Conservation (phyloP, 2,797 vertebrate genomes). For the Phataginus tricuspis region DNA sequence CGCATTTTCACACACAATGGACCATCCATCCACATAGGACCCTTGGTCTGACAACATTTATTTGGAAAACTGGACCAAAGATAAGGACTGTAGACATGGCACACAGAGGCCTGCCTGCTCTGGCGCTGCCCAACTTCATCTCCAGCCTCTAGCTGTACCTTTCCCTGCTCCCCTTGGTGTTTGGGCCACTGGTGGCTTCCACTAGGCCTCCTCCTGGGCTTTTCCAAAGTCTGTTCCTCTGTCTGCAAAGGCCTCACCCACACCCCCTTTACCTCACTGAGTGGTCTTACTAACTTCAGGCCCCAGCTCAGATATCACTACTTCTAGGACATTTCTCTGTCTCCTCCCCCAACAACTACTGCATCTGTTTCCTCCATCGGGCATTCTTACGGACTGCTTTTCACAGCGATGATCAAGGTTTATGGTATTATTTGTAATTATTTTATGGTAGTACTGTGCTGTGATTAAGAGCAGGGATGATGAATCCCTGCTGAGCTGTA, state of each 20-base stretch:
- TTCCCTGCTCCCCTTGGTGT: rapidly evolving
- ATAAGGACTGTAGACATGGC: background rate
- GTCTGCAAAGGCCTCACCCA: background rate
- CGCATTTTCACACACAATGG: background rate
- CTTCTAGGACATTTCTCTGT: background rate
- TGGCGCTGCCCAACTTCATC: background rate
- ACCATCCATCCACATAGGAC: background rate
- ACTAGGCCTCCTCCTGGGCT: background rate
- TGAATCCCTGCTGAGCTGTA: background rate
- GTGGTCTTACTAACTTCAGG: background rate
- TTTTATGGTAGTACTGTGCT: background rate
- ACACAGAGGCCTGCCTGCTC: background rate
- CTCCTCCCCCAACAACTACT: background rate
- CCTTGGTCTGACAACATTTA: background rate
- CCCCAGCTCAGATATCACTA: background rate
- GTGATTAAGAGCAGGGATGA: background rate
- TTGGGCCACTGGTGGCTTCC: background rate
- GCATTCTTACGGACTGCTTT: background rate
- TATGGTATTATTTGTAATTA: background rate
- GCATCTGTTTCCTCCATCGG: background rate
- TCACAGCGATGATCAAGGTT: background rate
- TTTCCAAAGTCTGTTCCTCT: background rate
- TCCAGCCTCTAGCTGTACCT: background rate
- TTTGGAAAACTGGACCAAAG: background rate
- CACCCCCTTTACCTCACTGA: background rate